Conservation (phyloP, 2,797 vertebrate species). For the Poecilia wingei region DNA sequence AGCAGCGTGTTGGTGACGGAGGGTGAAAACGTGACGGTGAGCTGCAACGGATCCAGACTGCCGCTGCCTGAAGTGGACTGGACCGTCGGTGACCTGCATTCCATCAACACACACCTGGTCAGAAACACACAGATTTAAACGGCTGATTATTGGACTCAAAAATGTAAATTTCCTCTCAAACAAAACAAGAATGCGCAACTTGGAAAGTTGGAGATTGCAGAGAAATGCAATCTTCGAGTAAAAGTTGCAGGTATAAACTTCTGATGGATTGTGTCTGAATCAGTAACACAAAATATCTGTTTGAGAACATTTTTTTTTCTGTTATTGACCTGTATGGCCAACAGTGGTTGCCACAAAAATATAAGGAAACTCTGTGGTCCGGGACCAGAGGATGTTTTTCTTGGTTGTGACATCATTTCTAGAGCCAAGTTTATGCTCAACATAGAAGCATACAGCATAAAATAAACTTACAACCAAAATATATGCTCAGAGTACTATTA, state of each 20-base stretch:
- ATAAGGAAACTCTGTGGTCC: not conserved
- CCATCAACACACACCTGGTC: conserved; percentile 98
- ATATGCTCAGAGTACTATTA: not conserved
- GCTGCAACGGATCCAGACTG: conserved; percentile 93
- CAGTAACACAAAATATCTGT: not conserved
- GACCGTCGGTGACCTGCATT: conserved; percentile 91
- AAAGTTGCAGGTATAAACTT: not conserved
- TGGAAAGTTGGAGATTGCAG: not conserved
- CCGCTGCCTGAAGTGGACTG: conserved; percentile 97
- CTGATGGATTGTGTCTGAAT: not conserved
- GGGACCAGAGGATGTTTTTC: not conserved
- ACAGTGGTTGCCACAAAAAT: not conserved
- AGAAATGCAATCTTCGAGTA: not conserved
- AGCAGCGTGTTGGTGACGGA: conserved; percentile 91
- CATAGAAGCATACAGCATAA: not conserved
- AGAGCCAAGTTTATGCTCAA: not conserved
- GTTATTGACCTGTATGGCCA: not conserved
- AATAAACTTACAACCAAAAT: not conserved
- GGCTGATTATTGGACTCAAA: not conserved
- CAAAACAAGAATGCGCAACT: not conserved
- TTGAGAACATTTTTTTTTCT: not conserved
- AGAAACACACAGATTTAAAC: conserved; percentile 77
- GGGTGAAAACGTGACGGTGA: conserved; percentile 93
- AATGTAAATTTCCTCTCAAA: not conserved
- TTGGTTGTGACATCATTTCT: not conserved